Conservation (phyloP, 2,797 vertebrate species). For the Sparidentex hasta region DNA sequence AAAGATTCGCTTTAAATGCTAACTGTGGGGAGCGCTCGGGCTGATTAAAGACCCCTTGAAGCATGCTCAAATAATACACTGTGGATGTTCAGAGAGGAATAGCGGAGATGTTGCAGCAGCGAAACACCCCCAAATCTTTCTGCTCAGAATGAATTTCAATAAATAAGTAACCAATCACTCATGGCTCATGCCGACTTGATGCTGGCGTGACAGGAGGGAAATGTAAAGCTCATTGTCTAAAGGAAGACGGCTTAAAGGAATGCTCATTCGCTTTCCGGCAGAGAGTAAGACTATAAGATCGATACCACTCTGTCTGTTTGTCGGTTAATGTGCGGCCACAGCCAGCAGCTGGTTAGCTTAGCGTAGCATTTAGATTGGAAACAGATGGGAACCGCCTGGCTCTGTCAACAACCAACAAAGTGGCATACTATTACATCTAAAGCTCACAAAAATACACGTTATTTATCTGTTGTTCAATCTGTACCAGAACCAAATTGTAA, state of each 20-base stretch:
- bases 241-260: background rate
- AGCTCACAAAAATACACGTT: background rate
- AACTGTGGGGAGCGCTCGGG: slow-evolving; percentile 78
- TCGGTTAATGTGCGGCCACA: background rate
- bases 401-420: background rate
- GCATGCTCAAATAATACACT: slow-evolving; percentile 77
- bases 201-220: slow-evolving; percentile 29
- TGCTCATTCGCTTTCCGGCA: background rate
- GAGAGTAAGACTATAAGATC: background rate
- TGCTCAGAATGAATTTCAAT: slow-evolving; percentile 63
- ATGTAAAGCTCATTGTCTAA: slow-evolving; percentile 16
- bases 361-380: slow-evolving; percentile 8
- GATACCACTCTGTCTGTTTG: slow-evolving; percentile 4
- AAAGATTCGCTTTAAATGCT: slow-evolving; percentile 86
- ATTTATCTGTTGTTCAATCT: background rate
- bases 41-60: slow-evolving; percentile 86
- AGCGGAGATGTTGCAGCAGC: slow-evolving; percentile 57
- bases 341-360: slow-evolving; percentile 7
- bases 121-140: slow-evolving; percentile 61
- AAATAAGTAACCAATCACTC: slow-evolving; percentile 52
- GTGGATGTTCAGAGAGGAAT: slow-evolving; percentile 67
- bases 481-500: background rate
- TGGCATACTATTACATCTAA: background rate
- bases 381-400: background rate
- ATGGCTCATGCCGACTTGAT: slow-evolving; percentile 25